Base-by-base conservation (phyloP, 2,113 vertebrate species). In the Embiotoca jacksoni region DNA sequence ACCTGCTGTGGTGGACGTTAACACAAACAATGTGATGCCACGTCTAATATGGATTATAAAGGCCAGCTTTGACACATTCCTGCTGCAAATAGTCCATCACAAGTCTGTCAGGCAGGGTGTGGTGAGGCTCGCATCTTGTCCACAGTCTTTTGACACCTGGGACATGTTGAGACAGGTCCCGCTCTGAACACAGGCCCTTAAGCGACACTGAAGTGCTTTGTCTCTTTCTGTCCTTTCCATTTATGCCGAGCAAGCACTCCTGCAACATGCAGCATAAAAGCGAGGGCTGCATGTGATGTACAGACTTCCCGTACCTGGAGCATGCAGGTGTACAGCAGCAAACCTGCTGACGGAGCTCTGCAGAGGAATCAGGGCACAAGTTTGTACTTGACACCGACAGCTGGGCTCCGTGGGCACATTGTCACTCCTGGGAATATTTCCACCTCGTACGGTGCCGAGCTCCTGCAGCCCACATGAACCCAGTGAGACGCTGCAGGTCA, bases 351-450 rank as follows among this genome's bases (percentile, higher is more conserved):
- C 8, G 0, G 36, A 63, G 56, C 50, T 71, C 41, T 11, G 23
- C 60, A 46, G 52, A 52, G 46, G 56, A 69, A 83, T 68, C 64
- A 68, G 59, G 44, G 60, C 60, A 56, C 65, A 36, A 16, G 33
- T 80, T 75, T 82, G 65, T 50, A 35, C 41, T 46, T 53, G 41
- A 82, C 66, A 60, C 64, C 9, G 54, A 76, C 58, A 76, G 67
- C 36, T 68, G 71, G 32, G 9, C 53, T 66, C 5, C 30, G 2
- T 52, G 55, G 53, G 23, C 0, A 3, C 13, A 35, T 52, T 10
- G 62, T 56, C 37, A 64, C 7, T 4, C 8, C 32, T 47, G 35
- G 3, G 5, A 16, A 47, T 35, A 11, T 36, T 64, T 44, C 57
- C 8, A 33, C 31, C 32, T 52, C 35, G 52, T n/a, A 64, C 44